These are phyloP conservation scores for Ostrea edulis DNA, from an alignment of 1,140 invertebrate species.

Conservation along the genomic window DNA sequence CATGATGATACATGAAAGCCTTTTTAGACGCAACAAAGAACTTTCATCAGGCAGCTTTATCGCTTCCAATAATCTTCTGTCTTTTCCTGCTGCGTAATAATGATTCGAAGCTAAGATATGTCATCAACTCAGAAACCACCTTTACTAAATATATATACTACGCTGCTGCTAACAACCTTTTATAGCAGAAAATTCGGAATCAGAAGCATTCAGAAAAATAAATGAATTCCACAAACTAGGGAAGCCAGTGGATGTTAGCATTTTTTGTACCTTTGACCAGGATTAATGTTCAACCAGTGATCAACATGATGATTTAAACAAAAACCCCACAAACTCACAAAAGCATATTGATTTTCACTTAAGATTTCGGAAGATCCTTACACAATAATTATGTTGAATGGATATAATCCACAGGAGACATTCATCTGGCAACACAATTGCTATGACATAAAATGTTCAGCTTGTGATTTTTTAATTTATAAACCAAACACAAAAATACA, in stretches of 20 bases:
- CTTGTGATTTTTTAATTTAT: too few species aligned
- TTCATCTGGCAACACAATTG: not conserved
- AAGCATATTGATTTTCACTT: not conserved
- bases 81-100: not conserved
- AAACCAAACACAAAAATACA: too few species aligned
- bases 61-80: not conserved
- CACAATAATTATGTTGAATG: not conserved
- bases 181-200: not conserved
- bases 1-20: not conserved
- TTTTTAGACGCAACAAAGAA: not conserved
- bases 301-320: not conserved
- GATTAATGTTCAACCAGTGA: not conserved
- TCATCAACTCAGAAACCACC: not conserved
- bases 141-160: not conserved
- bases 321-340: not conserved
- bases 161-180: not conserved
- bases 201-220: not conserved
- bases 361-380: not conserved
- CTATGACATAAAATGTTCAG: not conserved
- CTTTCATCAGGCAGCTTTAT: not conserved
- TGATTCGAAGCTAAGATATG: not conserved
- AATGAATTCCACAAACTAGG: not conserved
- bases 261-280: not conserved
- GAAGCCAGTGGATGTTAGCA: not conserved
- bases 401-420: not conserved